phyloP scores from a whole-genome alignment of 2,113 vertebrate genomes.

The Notechis scutatus region DNA sequence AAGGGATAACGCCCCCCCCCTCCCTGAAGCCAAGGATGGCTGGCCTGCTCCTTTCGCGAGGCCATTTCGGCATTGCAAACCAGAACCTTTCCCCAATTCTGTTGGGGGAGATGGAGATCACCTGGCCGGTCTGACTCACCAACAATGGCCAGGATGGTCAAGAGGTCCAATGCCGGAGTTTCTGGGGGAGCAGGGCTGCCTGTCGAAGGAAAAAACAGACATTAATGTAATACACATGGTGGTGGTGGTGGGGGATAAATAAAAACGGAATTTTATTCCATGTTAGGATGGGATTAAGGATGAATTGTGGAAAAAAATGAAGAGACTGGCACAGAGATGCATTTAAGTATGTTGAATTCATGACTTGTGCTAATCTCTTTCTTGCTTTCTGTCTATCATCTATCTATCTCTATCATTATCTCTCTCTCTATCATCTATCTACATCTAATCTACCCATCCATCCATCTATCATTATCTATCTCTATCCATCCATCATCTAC shows the following conservation, averaged over 20 bases:
- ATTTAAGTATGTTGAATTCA: not conserved
- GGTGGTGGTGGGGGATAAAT: not conserved
- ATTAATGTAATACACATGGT: not conserved
- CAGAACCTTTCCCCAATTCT: not conserved
- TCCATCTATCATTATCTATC: not conserved
- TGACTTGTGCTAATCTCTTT: not conserved
- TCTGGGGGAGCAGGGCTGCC: not conserved
- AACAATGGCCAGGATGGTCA: slow-evolving; percentile 19
- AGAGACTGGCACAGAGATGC: not conserved
- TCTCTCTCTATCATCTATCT: not conserved
- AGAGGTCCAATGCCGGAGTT: not conserved
- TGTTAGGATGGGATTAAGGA: not conserved
- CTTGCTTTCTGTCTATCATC: not conserved
- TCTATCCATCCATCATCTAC: too few relatives aligned
- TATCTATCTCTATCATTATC: too few relatives aligned
- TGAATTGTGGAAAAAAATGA: not conserved
- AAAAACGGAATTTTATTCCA: not conserved
- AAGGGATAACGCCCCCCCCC: too few relatives aligned
- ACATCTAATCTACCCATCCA: too few relatives aligned
- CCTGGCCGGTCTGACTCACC: slow-evolving; percentile 24
- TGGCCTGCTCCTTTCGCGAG: not conserved
- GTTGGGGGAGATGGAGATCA: not conserved
- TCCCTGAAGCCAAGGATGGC: too few relatives aligned
- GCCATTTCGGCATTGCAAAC: not conserved
- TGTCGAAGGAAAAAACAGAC: not conserved